Base-by-base conservation (phyloP, 1,140 invertebrate species). In the Drosophila sturtevanti region DNA sequence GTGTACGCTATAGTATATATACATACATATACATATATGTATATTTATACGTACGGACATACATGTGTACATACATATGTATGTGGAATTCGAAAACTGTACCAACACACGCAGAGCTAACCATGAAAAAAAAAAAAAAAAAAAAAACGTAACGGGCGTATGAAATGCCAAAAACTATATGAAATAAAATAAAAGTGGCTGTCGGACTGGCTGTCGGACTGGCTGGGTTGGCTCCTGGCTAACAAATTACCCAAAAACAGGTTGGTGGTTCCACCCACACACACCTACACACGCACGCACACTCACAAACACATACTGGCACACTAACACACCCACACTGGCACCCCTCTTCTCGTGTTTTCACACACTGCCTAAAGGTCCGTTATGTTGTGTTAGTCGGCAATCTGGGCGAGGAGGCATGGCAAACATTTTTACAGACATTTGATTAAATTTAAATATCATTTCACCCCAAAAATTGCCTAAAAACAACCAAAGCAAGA, bases 401-500 rank as follows among this genome's bases (percentile, higher is more conserved):
- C 41, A 48, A 48, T 48, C 41, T 85, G 70, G 54, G 37, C 61
- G 64, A 12, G 37, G 60, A 73, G 77, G 81, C 65, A 77, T 75
- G 75, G 71, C 73, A 87, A 87, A 89, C 84, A 89, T 87, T 87
- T 86, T 87, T 82, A 87, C 84, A 78, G 79, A 82, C 76, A 89
- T 86, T 89, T 89, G 84, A 89, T 89, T 89, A 89, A 89, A 89
- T 89, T 89, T 89, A 89, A 89, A 89, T 89, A 84, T 89, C 55
- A 77, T 80, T 77, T 79, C 75, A 80, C 72, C 41, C 41, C 72
- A 69, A 89, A 31, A 84, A 87, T 87, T 82, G 82, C 68, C 84
- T 35, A 60, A 87, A 76, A 72, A 85, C 72, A 80, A 51, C 72
- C 75, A 74, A 75, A 69, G 79, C 70, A 52, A 38, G 37, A 63